Evolutionary conservation across 2,797 vertebrate genomes (phyloP).

Genomic region (Aplochiton taeniatus): DNA sequence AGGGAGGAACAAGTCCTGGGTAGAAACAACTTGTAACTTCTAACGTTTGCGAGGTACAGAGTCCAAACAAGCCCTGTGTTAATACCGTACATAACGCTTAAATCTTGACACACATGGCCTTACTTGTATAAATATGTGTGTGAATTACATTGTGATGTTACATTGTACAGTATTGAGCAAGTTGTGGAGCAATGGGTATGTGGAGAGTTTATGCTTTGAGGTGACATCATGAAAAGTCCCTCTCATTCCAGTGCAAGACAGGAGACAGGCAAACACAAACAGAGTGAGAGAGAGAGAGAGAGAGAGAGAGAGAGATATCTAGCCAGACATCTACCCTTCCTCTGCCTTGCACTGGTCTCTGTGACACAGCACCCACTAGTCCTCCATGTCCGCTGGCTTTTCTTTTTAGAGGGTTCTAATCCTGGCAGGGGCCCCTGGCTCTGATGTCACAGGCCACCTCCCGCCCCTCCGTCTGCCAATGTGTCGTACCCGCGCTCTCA

Average conservation of each 20-base stretch:
- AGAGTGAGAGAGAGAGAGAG: conserved; percentile 52
- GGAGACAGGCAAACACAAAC: conserved; percentile 32
- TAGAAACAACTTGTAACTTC: neutral
- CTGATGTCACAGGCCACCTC: conserved; percentile 84
- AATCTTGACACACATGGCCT: too few relatives aligned
- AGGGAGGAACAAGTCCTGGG: neutral
- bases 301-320: too few relatives aligned
- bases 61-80: neutral
- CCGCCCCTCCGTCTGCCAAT: conserved; percentile 83
- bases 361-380: conserved; percentile 40
- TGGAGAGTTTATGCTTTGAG: conserved; percentile 17
- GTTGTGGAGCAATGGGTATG: too few relatives aligned
- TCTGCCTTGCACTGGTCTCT: neutral
- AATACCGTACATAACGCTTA: neutral
- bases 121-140: too few relatives aligned
- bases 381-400: conserved; percentile 55
- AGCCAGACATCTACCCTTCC: neutral
- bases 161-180: too few relatives aligned
- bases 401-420: conserved; percentile 99
- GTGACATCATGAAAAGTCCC: conserved; percentile 79
- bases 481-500: conserved; percentile 85
- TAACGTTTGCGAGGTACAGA: neutral
- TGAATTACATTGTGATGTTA: too few relatives aligned
- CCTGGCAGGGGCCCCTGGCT: conserved; percentile 79
- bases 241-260: conserved; percentile 69